Conservation (phyloP, 2,797 vertebrate genomes). For the Falco novaeseelandiae region DNA sequence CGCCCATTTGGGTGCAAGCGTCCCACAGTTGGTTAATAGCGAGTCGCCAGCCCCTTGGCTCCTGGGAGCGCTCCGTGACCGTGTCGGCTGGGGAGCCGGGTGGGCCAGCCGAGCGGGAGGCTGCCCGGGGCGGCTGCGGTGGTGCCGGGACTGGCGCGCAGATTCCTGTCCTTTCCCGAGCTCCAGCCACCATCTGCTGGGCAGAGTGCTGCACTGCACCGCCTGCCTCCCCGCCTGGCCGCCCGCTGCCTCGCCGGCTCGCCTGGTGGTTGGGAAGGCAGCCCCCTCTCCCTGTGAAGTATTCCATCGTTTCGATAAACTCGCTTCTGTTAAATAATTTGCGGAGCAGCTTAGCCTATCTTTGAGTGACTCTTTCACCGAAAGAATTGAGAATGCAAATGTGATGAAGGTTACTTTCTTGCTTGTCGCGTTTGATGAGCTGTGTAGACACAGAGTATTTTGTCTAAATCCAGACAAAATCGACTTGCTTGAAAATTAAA, state of each 20-base stretch:
- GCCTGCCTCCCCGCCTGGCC: neutral
- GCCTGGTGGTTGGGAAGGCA: too few relatives aligned
- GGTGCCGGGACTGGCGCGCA: neutral
- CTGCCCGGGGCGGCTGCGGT: neutral
- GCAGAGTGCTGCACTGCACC: neutral
- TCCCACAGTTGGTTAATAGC: rapidly evolving
- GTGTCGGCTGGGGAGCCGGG: rapidly evolving
- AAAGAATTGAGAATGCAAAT: neutral
- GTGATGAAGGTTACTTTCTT: neutral
- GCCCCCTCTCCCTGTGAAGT: neutral
- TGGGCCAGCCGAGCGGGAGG: neutral
- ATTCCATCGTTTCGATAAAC: rapidly evolving
- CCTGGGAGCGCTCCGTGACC: rapidly evolving
- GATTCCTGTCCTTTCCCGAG: neutral
- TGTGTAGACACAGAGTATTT: neutral
- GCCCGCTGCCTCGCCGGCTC: neutral
- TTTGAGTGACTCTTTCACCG: neutral
- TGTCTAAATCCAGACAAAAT: neutral
- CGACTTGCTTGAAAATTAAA: neutral
- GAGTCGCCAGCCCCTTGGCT: neutral
- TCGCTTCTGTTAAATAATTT: neutral
- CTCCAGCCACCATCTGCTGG: slow-evolving; percentile 60
- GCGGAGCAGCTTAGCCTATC: rapidly evolving
- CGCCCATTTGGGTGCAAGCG: neutral
- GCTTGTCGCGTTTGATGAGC: neutral